Conservation (phyloP, 2,113 vertebrate genomes). For the human (Homo sapiens) region DNA sequence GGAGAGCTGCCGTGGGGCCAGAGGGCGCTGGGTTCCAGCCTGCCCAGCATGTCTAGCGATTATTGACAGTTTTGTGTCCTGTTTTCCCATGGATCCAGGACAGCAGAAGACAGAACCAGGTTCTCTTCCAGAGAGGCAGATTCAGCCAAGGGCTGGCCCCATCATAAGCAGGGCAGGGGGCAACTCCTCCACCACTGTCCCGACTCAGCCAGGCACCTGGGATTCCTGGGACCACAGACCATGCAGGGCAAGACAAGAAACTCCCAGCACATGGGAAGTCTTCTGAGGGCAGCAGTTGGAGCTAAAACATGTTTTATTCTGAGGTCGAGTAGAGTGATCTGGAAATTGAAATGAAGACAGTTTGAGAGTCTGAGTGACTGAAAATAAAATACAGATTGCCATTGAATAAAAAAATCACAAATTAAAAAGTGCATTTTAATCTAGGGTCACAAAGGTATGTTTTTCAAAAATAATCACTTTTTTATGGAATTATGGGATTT, state of each 20-base stretch:
- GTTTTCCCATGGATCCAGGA: not conserved
- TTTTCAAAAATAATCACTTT: not conserved
- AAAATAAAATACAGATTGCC: not conserved
- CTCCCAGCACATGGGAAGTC: fast-evolving
- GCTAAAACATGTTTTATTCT: no score
- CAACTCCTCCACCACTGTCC: not conserved
- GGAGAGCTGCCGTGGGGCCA: no score
- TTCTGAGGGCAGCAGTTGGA: not conserved
- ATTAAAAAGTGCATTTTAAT: not conserved
- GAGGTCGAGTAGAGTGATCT: no score
- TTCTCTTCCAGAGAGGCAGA: not conserved
- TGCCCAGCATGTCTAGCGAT: not conserved
- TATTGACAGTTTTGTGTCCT: not conserved
- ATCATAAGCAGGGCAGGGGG: not conserved
- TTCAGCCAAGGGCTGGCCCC: no score
- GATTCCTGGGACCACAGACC: no score
- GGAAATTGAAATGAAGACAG: no score
- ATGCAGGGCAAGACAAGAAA: fast-evolving
- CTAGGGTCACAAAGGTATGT: not conserved
- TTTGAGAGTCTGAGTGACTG: not conserved
- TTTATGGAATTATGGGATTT: not conserved
- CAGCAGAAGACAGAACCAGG: not conserved
- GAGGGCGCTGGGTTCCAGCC: not conserved
- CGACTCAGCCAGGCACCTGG: no score
- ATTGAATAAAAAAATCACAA: not conserved